Percentiles rank a stretch among this genome's conserved stretches.
Conservation (phyloP, 2,113 vertebrate genomes). For the Petaurus breviceps region DNA sequence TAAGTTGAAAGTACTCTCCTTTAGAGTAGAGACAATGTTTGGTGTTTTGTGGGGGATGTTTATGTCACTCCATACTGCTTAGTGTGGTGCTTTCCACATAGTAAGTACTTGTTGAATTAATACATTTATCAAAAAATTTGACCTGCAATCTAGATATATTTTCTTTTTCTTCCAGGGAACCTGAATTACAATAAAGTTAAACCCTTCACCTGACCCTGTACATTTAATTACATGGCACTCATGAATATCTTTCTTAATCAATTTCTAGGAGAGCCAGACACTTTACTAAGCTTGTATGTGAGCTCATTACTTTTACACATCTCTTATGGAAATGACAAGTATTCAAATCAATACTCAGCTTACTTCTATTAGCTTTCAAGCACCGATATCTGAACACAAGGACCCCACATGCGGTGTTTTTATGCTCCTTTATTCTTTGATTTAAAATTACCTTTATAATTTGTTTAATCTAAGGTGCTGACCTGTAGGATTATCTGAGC, state of each 20-base stretch:
- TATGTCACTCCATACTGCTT: not conserved
- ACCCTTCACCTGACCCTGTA: conserved; percentile 2
- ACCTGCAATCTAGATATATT: conserved; percentile 33
- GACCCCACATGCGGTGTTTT: conserved; percentile 59
- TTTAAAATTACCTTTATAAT: conserved; percentile 43
- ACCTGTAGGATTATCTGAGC: not conserved
- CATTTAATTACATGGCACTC: conserved; percentile 67
- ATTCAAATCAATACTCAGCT: not conserved
- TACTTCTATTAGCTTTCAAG: conserved; percentile 45
- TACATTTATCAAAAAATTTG: not conserved
- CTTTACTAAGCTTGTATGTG: not conserved
- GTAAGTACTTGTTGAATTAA: not conserved
- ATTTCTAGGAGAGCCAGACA: conserved; percentile 49
- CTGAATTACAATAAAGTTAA: conserved; percentile 68
- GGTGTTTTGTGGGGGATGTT: not conserved
- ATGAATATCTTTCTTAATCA: conserved; percentile 59
- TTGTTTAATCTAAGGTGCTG: not conserved
- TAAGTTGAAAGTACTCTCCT: not conserved
- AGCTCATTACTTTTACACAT: not conserved
- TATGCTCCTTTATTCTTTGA: conserved; percentile 47
- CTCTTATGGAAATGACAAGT: not conserved
- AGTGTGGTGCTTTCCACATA: not conserved
- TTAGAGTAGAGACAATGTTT: not conserved
- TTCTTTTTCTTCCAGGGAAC: conserved; percentile 53
- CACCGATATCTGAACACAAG: conserved; percentile 27